A percentile compares a stretch with the other conserved stretches of the same genome.
These are phyloP conservation scores for Cinclus cinclus DNA, from an alignment of 2,113 vertebrate species.

Conservation along the genomic window DNA sequence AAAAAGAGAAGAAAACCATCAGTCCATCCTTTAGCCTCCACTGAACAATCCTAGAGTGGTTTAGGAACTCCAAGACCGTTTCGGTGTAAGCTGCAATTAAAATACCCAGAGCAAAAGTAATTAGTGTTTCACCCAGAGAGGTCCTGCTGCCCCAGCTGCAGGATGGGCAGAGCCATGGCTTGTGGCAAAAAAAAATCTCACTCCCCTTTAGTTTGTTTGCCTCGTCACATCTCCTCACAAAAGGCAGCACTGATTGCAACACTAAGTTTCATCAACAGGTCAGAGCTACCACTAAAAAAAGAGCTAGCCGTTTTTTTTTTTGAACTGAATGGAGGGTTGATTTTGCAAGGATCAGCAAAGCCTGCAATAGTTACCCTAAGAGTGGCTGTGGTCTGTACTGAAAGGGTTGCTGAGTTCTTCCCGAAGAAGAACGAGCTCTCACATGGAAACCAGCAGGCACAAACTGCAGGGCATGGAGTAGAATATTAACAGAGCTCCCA, in stretches of 20 bases:
- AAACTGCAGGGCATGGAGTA: neutral
- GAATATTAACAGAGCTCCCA: neutral
- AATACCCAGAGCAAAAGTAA: neutral
- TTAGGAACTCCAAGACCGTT: neutral
- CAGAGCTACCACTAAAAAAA: neutral
- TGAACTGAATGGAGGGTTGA: neutral
- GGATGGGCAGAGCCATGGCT: neutral
- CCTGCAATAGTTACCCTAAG: neutral
- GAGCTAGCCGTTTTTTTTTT: neutral
- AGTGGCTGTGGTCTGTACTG: neutral
- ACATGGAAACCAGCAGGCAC: neutral
- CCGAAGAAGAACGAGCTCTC: neutral
- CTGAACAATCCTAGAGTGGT: accelerated
- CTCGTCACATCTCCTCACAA: neutral
- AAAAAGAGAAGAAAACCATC: too few species aligned
- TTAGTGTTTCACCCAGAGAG: neutral
- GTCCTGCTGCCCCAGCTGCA: neutral
- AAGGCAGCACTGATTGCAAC: neutral
- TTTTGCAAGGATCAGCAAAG: neutral
- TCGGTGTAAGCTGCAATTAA: neutral
- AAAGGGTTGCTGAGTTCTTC: neutral
- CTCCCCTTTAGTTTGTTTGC: neutral
- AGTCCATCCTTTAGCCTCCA: neutral
- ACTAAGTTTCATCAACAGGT: neutral
- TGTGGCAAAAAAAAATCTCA: neutral